Evolutionary conservation across 2,888 invertebrate species (phyloP).

Genomic region (Agrilus cyanescens): DNA sequence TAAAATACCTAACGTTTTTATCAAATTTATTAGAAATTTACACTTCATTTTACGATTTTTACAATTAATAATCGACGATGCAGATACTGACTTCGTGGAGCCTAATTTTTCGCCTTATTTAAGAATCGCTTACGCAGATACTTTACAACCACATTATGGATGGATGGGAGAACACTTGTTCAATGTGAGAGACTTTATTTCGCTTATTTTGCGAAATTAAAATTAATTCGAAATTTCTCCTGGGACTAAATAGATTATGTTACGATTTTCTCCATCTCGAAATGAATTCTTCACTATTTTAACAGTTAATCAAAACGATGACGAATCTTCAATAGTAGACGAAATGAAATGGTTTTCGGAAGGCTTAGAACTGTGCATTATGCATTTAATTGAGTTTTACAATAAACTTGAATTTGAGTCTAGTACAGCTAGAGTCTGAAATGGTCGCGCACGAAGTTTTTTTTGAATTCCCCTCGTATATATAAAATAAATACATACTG

Average conservation of each 20-base stretch:
- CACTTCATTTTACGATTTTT: no score
- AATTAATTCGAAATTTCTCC: not conserved
- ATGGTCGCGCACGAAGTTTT: not conserved
- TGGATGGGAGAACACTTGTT: not conserved
- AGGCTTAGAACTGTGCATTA: not conserved
- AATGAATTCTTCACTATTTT: not conserved
- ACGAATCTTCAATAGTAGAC: not conserved
- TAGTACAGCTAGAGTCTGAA: not conserved
- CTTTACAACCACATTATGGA: no score
- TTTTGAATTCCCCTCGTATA: no score
- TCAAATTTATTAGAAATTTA: no score
- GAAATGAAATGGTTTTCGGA: not conserved
- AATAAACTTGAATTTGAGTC: not conserved
- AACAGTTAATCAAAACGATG: not conserved
- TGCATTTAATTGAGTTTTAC: not conserved
- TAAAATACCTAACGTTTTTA: no score
- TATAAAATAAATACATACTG: no score
- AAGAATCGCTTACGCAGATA: no score
- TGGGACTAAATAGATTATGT: not conserved
- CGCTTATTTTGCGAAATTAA: not conserved
- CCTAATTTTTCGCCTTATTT: no score
- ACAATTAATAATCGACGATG: no score
- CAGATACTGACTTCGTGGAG: no score
- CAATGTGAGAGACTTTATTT: not conserved
- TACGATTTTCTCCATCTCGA: not conserved